These are phyloP conservation scores for Pheosia gnoma DNA, from an alignment of 2,888 invertebrate species.

Conservation along the genomic window DNA sequence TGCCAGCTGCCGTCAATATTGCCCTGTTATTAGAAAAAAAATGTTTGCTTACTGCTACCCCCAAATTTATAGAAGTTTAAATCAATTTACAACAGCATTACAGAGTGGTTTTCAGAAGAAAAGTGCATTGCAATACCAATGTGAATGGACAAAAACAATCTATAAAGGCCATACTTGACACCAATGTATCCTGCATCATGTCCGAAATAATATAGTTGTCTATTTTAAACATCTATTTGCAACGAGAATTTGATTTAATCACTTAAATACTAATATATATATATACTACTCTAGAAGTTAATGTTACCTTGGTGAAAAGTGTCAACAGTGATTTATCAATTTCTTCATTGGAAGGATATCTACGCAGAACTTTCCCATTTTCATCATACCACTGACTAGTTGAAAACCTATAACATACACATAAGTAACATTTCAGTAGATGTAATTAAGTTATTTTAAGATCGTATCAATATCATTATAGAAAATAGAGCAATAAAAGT, in stretches of 20 bases:
- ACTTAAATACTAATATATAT: no score
- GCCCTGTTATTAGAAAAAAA: constrained; percentile 57
- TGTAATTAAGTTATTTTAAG: not conserved
- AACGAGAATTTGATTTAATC: no score
- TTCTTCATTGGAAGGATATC: constrained; percentile 77
- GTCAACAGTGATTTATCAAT: constrained; percentile 75
- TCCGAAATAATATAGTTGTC: no score
- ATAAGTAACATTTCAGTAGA: not conserved
- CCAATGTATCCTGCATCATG: no score
- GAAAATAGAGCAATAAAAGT: constrained; percentile 10
- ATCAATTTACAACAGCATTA: no score
- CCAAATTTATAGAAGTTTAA: no score
- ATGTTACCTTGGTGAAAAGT: constrained; percentile 69
- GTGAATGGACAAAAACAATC: no score
- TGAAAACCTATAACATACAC: constrained; percentile 84
- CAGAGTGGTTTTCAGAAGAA: no score
- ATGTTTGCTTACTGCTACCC: no score
- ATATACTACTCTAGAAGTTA: not conserved
- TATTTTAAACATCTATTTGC: no score
- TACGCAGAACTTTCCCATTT: constrained; percentile 87
- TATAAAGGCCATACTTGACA: no score
- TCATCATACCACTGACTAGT: constrained; percentile 94
- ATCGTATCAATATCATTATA: constrained; percentile 1
- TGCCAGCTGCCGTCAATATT: constrained; percentile 77
- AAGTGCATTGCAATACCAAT: no score